Base-by-base conservation (phyloP, 1,140 invertebrate species). In the Acromyrmex charruanus region DNA sequence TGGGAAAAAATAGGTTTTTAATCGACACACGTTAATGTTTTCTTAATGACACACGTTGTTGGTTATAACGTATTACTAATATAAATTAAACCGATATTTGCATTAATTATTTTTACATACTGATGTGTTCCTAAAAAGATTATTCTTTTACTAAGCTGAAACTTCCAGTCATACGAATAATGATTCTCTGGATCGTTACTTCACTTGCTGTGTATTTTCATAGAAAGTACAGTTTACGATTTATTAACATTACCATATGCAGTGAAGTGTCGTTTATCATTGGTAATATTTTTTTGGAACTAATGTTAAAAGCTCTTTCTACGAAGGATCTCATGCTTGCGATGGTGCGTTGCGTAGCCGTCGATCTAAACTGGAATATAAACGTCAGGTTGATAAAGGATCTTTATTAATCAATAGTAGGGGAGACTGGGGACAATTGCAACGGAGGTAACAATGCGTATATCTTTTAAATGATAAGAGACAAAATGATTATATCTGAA, bases 301-400 rank as follows among this genome's bases (percentile, higher is more conserved):
- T 89, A 58, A 77, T 88, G n/a, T 91, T 89, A 77, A 95, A 94
- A 16, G 95, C 66, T 10, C 94, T 95, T 5, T 92, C 84, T 53
- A 94, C 92, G 71, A 96, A 96, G n/a, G 88, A 81, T 18, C 88
- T 59, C 85, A 95, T 93, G 85, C 94, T 95, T 1, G 9, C 28
- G 49, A 66, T n/a, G 0, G 88, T 89, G 7, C 80, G 66, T 59
- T 88, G 59, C 0, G 31, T 58, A 1, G 74, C 55, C 5, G 88
- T 89, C 2, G 86, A 74, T 55, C 59, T 89, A 44, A 89, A 85
- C 86, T 89, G 12, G 0, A 28, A n/a, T 16, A 59, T 14, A n/a
- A 14, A 21, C 10, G 18, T 39, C 12, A 39, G 18, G 0, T 74
- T 55, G 10, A 49, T n/a, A 28, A 71, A 58, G 18, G 18, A 55